Conservation (phyloP, 2,797 vertebrate species). For the Mus minutoides region DNA sequence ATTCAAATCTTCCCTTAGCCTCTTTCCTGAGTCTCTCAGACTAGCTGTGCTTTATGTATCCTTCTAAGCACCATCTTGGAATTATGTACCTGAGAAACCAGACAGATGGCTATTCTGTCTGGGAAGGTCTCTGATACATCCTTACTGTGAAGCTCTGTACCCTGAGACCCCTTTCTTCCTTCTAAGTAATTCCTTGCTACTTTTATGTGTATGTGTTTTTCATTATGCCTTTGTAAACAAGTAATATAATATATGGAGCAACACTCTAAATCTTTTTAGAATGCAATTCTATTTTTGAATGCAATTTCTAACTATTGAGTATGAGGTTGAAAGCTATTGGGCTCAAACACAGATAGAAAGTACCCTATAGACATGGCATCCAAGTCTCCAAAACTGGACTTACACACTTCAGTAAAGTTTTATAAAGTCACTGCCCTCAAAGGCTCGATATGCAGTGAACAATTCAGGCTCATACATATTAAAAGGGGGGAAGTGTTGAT, state of each 20-base stretch:
- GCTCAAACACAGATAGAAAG: neutral
- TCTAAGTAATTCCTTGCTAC: neutral
- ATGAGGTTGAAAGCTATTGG: neutral
- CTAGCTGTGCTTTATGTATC: neutral
- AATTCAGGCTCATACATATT: neutral
- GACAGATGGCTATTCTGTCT: neutral
- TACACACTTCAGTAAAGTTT: conserved; percentile 16
- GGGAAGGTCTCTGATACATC: neutral
- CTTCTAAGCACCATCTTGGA: neutral
- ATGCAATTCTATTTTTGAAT: neutral
- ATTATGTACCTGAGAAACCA: neutral
- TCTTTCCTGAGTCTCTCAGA: neutral
- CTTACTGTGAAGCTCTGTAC: neutral
- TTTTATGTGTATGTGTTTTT: neutral
- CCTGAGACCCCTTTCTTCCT: neutral
- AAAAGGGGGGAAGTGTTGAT: neutral
- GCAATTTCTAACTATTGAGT: neutral
- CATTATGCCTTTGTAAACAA: neutral
- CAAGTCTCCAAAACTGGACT: neutral
- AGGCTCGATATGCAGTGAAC: neutral
- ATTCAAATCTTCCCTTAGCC: neutral
- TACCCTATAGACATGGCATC: neutral
- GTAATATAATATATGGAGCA: neutral
- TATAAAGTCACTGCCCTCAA: neutral
- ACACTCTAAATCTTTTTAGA: conserved; percentile 6